A percentile compares a stretch with the other conserved stretches of the same genome.
Evolutionary conservation across 2,888 invertebrate species (phyloP).

Genomic region (Cacoxenus indagator): DNA sequence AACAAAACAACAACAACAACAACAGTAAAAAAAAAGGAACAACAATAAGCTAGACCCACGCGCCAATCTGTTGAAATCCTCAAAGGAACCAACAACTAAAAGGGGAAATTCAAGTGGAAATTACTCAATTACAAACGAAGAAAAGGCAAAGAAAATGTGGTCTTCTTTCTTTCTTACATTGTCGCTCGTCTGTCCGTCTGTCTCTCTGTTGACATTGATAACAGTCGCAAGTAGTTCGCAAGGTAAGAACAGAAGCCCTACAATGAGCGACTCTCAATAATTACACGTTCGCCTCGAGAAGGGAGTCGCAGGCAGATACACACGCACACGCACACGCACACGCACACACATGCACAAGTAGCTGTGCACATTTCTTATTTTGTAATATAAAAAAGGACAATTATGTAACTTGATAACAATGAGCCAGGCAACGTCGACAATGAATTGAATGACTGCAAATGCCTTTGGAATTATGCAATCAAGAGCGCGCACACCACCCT

Average conservation of each 20-base stretch:
- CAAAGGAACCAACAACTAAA: constrained; percentile 48
- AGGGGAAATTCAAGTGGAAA: constrained; percentile 64
- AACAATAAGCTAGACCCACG: no score
- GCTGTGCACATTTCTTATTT: neutral
- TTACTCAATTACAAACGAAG: constrained; percentile 56
- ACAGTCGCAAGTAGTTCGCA: constrained; percentile 18
- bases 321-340: no score
- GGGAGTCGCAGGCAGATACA: no score
- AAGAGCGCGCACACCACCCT: neutral
- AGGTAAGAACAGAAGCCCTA: constrained; percentile 21
- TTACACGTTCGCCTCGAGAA: constrained; percentile 40
- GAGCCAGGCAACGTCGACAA: neutral
- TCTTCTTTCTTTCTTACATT: neutral
- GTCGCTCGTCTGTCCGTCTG: neutral
- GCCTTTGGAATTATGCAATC: neutral
- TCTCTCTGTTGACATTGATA: neutral
- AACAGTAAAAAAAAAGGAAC: neutral
- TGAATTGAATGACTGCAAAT: neutral
- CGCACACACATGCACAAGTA: neutral
- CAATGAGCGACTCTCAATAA: constrained; percentile 45
- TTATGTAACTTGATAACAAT: constrained; percentile 56
- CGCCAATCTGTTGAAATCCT: constrained; percentile 55
- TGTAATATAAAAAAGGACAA: constrained; percentile 41
- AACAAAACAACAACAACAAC: neutral
- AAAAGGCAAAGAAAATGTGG: neutral